Base-by-base conservation (phyloP, 2,888 invertebrate species). In the Leptothorax acervorum region DNA sequence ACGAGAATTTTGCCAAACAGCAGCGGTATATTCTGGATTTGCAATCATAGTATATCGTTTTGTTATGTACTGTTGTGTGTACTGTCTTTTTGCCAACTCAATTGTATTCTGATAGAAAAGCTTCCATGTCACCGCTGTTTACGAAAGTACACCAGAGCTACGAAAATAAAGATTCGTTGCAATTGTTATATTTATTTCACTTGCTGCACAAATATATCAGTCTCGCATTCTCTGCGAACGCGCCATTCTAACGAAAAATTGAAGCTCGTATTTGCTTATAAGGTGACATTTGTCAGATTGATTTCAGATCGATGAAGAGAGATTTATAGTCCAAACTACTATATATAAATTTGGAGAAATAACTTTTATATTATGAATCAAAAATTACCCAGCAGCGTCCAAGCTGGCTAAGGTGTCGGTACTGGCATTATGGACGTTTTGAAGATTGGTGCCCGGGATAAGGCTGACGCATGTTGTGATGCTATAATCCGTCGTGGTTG, bases 401-500 rank as follows among this genome's bases (percentile, higher is more conserved):
- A 98, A 95, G 92, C 97, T 97, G 74, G 98, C 97, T 85, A 98
- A 94, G 9, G 98, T 97, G 93, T 97, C 97, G 83, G 97, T 96
- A 74, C 97, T 97, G n/a, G 96, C 96, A 92, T 97, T 97, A 88
- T 95, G 95, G 85, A 95, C 95, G 83, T 95, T 95, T 88, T 96
- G 96, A 76, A 96, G 95, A 93, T 96, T 96, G 88, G 95, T 96
- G 91, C 95, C 93, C 94, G 95, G 95, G 93, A 95, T 94, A 93
- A 97, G 96, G 83, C 97, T 97, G 71, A 97, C 96, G 93, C 97
- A 97, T 0, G 97, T 97, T 3, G 97, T 97, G 39, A 97, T 95
- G 88, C 97, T 96, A 42, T 97, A 97, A 92, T 97, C 97, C 84
- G 96, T 96, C 6, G 97, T 97, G 28, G 97, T 97, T 42, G 97